Conservation (phyloP, 92 coral and sea anemone genomes). For the Zoanthus solanderi region DNA sequence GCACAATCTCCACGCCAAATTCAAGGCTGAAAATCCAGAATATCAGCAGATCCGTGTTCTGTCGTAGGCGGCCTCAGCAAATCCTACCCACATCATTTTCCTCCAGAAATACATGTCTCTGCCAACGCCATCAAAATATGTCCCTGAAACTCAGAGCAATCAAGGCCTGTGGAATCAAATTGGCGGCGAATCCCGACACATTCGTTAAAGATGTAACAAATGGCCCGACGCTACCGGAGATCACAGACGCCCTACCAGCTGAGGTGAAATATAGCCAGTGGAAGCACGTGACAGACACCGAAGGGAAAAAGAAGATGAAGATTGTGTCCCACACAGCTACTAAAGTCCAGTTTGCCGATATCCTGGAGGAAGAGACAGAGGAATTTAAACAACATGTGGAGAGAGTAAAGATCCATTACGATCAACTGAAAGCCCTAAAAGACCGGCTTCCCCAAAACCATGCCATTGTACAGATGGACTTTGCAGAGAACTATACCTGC, state of each 20-base stretch:
- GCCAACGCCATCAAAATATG: conserved; percentile 71
- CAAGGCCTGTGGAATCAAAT: conserved; percentile 29
- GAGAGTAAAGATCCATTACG: conserved; percentile 55
- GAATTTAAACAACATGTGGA: conserved; percentile 49
- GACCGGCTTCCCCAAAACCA: conserved; percentile 37
- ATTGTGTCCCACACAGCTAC: conserved; percentile 13
- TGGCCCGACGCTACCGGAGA: conserved; percentile 5
- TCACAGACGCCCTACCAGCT: background rate
- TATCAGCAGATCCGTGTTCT: conserved; percentile 44
- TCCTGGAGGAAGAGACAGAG: conserved; percentile 27
- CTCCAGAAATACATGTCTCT: conserved; percentile 61
- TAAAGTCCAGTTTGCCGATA: conserved; percentile 11
- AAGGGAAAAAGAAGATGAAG: conserved; percentile 61
- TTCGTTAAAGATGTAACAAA: conserved; percentile 28
- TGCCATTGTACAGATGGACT: conserved; percentile 54
- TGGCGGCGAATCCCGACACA: conserved; percentile 40
- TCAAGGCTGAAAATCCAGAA: conserved; percentile 52
- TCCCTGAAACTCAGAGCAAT: conserved; percentile 52
- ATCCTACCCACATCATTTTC: conserved; percentile 61
- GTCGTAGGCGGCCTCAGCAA: conserved; percentile 47
- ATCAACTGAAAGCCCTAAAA: conserved; percentile 54
- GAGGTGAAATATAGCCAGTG: conserved; percentile 46
- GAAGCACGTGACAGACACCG: conserved; percentile 57
- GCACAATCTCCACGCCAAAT: conserved; percentile 56
- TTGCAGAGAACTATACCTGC: conserved; percentile 43